Percentiles rank a stretch among this genome's conserved stretches.
These are phyloP conservation scores for Aramus guarauna DNA, from an alignment of 2,113 vertebrate species.

Conservation along the genomic window DNA sequence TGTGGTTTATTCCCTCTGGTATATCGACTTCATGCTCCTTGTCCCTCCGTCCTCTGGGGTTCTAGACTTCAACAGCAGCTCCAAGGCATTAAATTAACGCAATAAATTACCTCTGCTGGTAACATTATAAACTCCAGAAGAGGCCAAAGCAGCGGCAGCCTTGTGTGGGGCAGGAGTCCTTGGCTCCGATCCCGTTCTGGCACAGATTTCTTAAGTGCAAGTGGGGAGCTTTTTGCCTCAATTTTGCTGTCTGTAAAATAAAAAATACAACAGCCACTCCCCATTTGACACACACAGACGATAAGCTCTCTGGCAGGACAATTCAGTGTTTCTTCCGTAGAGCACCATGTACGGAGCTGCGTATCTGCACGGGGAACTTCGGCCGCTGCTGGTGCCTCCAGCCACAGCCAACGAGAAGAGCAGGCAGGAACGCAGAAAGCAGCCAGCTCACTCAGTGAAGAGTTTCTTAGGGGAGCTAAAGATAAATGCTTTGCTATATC, in stretches of 20 bases:
- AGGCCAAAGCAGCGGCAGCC: background rate
- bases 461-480: background rate
- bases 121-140: background rate
- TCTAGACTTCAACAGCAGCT: background rate
- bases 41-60: background rate
- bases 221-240: background rate
- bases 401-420: accelerated
- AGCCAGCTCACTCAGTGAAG: background rate
- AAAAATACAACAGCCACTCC: background rate
- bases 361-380: background rate
- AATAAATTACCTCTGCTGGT: background rate
- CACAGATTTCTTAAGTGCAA: background rate
- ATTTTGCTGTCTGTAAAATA: background rate
- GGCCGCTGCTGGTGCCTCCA: background rate
- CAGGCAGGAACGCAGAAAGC: background rate
- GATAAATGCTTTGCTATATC: background rate
- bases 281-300: background rate
- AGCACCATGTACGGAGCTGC: background rate
- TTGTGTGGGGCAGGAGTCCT: background rate
- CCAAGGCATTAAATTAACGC: background rate
- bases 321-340: background rate
- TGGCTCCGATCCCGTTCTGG: background rate
- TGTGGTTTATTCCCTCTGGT: background rate
- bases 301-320: background rate
- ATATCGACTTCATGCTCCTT: background rate